Base-by-base conservation (phyloP, 2,113 vertebrate genomes). In the Uria aalge region DNA sequence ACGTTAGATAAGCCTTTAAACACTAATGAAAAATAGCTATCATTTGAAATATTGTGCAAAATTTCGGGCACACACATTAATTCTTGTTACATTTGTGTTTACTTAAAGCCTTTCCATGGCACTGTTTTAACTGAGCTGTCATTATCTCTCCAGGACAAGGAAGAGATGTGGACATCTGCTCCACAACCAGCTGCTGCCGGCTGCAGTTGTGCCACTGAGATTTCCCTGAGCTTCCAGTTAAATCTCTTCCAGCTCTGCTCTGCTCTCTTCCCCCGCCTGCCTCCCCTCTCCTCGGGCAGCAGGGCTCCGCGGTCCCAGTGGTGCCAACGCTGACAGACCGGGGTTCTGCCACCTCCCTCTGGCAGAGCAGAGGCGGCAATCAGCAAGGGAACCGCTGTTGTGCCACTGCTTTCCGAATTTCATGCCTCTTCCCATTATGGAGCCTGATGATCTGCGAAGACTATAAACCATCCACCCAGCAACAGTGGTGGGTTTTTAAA, bases 1-100 rank as follows among this genome's bases (percentile, higher is more conserved):
- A 4, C 3, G 3, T 8, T 20, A 29, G 55, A 9, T 4, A 13
- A 52, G 26, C 17, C 60, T 29, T 36, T 11, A 26, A 7, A 3
- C 53, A 16, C 27, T 40, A 3, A 1, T 5, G 30, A 27, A 15
- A 55, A 5, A 26, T 1, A 8, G 11, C 20, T 21, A 3, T 3
- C 12, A 7, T 6, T n/a, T 3, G 63, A 29, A 34, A 23, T 4
- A 2, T 1, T 12, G 45, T 17, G 47, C 43, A 12, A 3, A 1
- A 29, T 14, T 6, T 12, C 72, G 22, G 69, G n/a, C 36, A 26
- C 67, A 5, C 11, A 11, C 4, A 38, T 2, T 12, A 15, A 6
- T 36, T 17, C 48, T 53, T 24, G 45, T 12, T 27, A 1, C 26
- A 4, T 1, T 45, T 2, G 0, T 3, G 24, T 23, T 55, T 15